phyloP scores from a whole-genome alignment of 2,888 invertebrate species.

The Drosophila fungiperda region DNA sequence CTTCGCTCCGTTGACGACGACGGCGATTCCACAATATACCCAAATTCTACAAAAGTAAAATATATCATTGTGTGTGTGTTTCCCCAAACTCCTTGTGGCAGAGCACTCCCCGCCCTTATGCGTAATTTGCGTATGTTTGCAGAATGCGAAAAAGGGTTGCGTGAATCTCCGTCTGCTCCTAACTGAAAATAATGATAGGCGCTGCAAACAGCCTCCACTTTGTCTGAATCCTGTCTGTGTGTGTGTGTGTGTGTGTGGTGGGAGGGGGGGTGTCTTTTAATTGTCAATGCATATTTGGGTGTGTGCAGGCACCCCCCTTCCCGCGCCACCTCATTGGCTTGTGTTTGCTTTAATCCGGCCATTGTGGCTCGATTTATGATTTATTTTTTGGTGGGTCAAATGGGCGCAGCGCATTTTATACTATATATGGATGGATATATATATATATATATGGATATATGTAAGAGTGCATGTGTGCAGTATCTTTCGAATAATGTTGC shows the following conservation, averaged over 20 bases:
- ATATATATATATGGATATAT: background rate
- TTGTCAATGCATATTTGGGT: slow-evolving; percentile 75
- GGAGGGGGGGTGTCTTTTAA: slow-evolving; percentile 53
- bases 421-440: background rate
- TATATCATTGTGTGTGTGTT: slow-evolving; percentile 51
- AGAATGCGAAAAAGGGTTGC: slow-evolving; percentile 59
- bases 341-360: slow-evolving; percentile 55
- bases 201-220: slow-evolving; percentile 21
- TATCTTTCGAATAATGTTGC: slow-evolving; percentile 11
- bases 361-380: slow-evolving; percentile 76
- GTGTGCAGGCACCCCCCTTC: background rate
- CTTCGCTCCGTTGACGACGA: slow-evolving; percentile 65
- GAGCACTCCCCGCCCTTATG: slow-evolving; percentile 37
- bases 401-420: slow-evolving; percentile 29
- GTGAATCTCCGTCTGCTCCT: slow-evolving; percentile 30
- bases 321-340: slow-evolving; percentile 24
- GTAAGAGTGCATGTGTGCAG: background rate
- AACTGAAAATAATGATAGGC: slow-evolving; percentile 75
- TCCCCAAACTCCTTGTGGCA: background rate
- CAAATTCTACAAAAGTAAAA: slow-evolving; percentile 70
- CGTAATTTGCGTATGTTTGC: slow-evolving; percentile 71
- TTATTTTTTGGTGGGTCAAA: slow-evolving; percentile 65
- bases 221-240: slow-evolving; percentile 2
- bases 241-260: background rate
- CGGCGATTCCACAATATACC: slow-evolving; percentile 41